Base-by-base conservation (phyloP, 2,888 invertebrate species). In the Drosophila quasianomalipes region DNA sequence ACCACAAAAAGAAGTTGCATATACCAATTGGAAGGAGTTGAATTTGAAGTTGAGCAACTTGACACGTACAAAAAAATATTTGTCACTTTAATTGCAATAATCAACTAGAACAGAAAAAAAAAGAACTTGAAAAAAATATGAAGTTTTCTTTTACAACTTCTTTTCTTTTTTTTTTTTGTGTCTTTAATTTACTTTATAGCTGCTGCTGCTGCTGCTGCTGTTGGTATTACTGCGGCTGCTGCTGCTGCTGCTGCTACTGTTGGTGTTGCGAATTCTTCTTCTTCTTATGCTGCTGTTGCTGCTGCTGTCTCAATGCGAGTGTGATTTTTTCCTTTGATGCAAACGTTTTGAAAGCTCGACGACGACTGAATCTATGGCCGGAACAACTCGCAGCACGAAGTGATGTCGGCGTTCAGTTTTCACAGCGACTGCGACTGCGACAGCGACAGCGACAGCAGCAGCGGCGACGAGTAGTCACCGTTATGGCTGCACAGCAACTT, bases 321-420 rank as follows among this genome's bases (percentile, higher is more conserved):
- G 66, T 72, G 39, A 55, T 52, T 59, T 75, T 78, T 76, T 80
- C 81, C 82, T 80, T 91, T 81, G 91, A 85, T 92, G 92, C 90
- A 86, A 87, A 83, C 92, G 90, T 92, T 91, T 89, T 87, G 92
- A 93, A 93, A 93, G 93, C 93, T 93, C 93, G 93, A 92, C 93
- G 91, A 93, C 92, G 93, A 93, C 93, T 93, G 92, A 92, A 77
- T 91, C 76, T 77, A 49, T 74, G 76, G 74, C 81, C 82, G 86
- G 74, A 85, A 76, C 82, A 82, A 70, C 74, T 88, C 70, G 81
- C 80, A 83, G 59, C 81, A 91, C 86, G 83, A 91, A 90, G 89
- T 84, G 71, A 67, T 69, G 70, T 54, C 59, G 60, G n/a, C 44
- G 60, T 62, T 68, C 22, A 30, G 64, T 65, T 58, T 58, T 44